A percentile compares a stretch with the other conserved stretches of the same genome.
Evolutionary conservation across 1,140 invertebrate species (phyloP).

Genomic region (Dreissena polymorpha): DNA sequence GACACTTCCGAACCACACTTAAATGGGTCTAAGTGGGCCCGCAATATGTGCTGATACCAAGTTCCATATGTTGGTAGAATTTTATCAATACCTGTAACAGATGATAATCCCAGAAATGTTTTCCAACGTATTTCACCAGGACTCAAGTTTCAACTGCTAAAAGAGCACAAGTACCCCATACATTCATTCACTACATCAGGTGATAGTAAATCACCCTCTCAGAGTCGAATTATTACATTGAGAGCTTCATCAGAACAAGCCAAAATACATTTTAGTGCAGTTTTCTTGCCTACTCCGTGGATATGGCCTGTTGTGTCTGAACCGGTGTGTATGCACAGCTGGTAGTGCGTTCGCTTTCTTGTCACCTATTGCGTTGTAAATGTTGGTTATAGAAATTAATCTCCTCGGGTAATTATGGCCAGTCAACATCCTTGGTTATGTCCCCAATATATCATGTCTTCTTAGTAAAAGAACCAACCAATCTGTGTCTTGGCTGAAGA

Average conservation of each 20-base stretch:
- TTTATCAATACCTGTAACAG: no score
- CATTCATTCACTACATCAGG: background rate
- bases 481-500: no score
- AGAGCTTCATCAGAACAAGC: background rate
- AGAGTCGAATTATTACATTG: background rate
- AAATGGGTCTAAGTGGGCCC: no score
- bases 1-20: no score
- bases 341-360: background rate
- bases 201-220: slow-evolving; percentile 4
- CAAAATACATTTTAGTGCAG: slow-evolving; percentile 4
- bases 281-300: background rate
- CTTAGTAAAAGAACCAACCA: no score
- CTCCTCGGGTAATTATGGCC: background rate
- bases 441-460: background rate
- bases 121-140: no score
- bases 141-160: background rate
- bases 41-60: no score
- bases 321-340: background rate
- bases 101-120: no score
- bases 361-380: slow-evolving; percentile 3
- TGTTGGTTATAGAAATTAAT: background rate
- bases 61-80: no score
- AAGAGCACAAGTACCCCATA: background rate
- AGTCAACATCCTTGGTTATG: background rate
- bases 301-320: slow-evolving; percentile 5